Base-by-base conservation (phyloP, 2,888 invertebrate species). In the Phortica magna region DNA sequence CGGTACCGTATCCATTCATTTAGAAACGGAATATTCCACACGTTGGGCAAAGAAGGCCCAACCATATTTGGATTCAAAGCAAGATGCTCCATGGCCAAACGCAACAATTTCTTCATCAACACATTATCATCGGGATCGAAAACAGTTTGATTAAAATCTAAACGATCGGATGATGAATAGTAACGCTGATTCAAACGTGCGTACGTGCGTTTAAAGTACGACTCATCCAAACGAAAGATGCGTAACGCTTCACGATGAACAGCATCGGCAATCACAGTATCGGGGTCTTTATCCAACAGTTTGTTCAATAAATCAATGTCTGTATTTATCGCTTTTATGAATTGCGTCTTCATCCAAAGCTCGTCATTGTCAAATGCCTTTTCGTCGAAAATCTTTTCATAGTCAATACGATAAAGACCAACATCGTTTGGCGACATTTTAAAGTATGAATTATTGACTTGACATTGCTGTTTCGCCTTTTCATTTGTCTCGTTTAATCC, bases 1-100 rank as follows among this genome's bases (percentile, higher is more conserved):
- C 91, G 89, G 0, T 76, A 73, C 3, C 82, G 79, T 3, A 90
- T 85, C 89, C 90, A 92, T 42, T 89, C 88, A 10, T 83, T 76
- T 0, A 92, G 78, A 3, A 87, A 57, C 0, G 91, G 91, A 12
- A 87, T 76, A 2, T 83, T 82, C 53, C 90, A 82, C 0, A 88
- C 89, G 41, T 90, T 80, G 0, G 90, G 90, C 64, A 92, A 55
- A 1, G 89, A 83, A 12, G 90, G 90, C 48, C 91, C 61, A 0
- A 92, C 88, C 78, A 82, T 91, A 42, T 89, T 88, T 3, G 81
- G 85, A 80, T 91, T 87, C 73, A 84, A 67, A 7, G 81, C 81
- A 64, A 91, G 82, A 43, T 79, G 78, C 3, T 81, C 65, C 2
- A 92, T 76, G 0, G 84, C 89, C 10, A 82, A 31, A 4, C 77